Base-by-base conservation (phyloP, 2,888 invertebrate genomes). In the Drosophila merina region DNA sequence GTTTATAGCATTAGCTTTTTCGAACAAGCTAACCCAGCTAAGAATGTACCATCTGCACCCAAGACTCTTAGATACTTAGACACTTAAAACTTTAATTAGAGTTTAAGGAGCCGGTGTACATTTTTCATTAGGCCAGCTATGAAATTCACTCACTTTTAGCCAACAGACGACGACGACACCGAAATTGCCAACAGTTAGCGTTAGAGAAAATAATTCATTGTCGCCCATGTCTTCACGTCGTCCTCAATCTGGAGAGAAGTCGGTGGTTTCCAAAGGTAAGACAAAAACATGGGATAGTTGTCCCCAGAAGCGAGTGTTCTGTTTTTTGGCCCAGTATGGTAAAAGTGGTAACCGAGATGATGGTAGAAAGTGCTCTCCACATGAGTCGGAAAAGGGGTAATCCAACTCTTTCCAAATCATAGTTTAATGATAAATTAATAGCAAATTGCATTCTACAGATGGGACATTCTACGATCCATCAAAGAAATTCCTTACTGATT, bases 71-170 rank as follows among this genome's bases (percentile, higher is more conserved):
- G 28, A 28, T 6, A 28, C 28, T 28, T 6, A 47, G 48, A 60
- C 79, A 75, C 70, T 71, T 79, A 82, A 84, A 86, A 88, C 88
- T 76, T 88, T 85, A 85, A 85, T 85, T 88, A 88, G 88, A 88
- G 85, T 86, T 88, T 86, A 88, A 84, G 74, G 73, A 79, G 75
- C 75, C 57, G 36, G 36, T 57, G 76, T 59, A 71, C 79, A 62
- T 72, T 75, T 67, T 77, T 80, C 86, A 85, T 86, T 79, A 83
- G 55, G 68, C 72, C 67, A 55, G 66, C 74, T 74, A 79, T 82
- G 64, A 70, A 67, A 67, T 62, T 71, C 40, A 59, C 60, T 59
- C 45, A 45, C 40, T 51, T 58, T 58, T 66, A 20, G 62, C 68
- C 66, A 48, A 44, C 48, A 36, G 20, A 67, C 12, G 67, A 54